phyloP scores from a whole-genome alignment of 2,113 vertebrate genomes.

The Ceyx melanurus region DNA sequence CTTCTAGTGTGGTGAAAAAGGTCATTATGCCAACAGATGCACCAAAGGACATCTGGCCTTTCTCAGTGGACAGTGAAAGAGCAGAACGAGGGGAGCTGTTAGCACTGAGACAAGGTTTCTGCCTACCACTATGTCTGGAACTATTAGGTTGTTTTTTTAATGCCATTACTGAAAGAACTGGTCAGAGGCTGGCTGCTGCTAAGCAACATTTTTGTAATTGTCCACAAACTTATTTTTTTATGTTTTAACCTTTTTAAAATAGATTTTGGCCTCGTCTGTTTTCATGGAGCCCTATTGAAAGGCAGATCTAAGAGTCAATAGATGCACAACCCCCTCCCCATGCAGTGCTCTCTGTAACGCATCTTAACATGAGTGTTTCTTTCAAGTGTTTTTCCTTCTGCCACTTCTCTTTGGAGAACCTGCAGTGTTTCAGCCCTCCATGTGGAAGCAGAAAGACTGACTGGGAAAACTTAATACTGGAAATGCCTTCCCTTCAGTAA shows the following conservation, averaged over 20 bases:
- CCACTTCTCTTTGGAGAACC: conserved; percentile 21
- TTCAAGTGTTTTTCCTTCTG: conserved; percentile 37
- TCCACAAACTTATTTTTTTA: conserved; percentile 22
- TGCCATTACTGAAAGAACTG: conserved; percentile 51
- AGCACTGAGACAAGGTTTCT: conserved; percentile 52
- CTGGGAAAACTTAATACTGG: neutral
- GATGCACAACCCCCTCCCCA: neutral
- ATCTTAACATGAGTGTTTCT: conserved; percentile 7
- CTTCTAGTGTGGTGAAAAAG: conserved; percentile 94
- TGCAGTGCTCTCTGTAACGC: neutral
- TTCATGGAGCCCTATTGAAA: conserved; percentile 46
- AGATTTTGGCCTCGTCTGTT: conserved; percentile 10
- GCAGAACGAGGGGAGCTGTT: conserved; percentile 39
- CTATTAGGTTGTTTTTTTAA: conserved; percentile 54
- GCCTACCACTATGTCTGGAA: conserved; percentile 46
- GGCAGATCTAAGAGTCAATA: neutral
- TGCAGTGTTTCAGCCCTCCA: conserved; percentile 1
- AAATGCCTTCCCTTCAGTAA: conserved; percentile 46
- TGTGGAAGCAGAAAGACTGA: conserved; percentile 35
- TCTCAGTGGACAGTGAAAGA: conserved; percentile 92
- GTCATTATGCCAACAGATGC: conserved; percentile 99
- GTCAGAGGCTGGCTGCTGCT: conserved; percentile 61
- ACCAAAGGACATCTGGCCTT: conserved; percentile 98
- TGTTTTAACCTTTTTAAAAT: conserved; percentile 67
- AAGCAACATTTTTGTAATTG: conserved; percentile 59